Evolutionary conservation across 2,888 invertebrate genomes (phyloP), one percentile per base, ranked within the genome.

Genomic region (Galerucella nymphaeae): DNA sequence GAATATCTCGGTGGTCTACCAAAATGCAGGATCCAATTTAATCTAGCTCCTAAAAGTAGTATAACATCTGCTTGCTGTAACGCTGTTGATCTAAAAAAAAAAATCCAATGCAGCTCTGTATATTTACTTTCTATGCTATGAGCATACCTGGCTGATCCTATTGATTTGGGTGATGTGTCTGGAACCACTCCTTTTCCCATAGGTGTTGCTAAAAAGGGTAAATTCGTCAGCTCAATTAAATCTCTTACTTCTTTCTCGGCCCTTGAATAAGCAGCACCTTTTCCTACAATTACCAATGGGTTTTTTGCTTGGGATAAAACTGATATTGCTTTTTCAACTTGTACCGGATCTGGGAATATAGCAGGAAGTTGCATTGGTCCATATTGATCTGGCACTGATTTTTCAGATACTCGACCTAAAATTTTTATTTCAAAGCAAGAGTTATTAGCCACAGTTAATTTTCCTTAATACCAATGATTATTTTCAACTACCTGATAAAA

Each of bases 11-110:
- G 98, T 18, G 94, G 88, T 70, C 93, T 91, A 2, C 98, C 98
- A 88, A 98, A 99, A 87, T 99, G 98, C 75, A 99, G 89, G 88
- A 99, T 98, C 99, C 99, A 99, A 88, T 99, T 99, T 18, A 98
- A 89, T 53, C 98, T 89, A 0, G 98, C 98, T 0, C 98, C 78
- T 23, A 84, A 63, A 11, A 84, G 76, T 9, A 99, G 82, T 2
- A 99, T 89, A 0, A 96, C 94, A 86, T 99, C 98, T 0, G 97
- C 95, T 79, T 95, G 91, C 81, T 93, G 92, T 66, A 99, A 87
- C 0, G 97, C 98, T 73, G 90, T 86, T 0, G 97, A 97, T 57
- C 80, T 76, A 57, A 55, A 75, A 74, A 11, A n/a, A 50, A 30
- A 23, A 10, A 13, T 45, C 23, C 55, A 13, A 20, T 11, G n/a